Conservation (phyloP, 2,797 vertebrate species). For the Pseudochaenichthys georgianus region DNA sequence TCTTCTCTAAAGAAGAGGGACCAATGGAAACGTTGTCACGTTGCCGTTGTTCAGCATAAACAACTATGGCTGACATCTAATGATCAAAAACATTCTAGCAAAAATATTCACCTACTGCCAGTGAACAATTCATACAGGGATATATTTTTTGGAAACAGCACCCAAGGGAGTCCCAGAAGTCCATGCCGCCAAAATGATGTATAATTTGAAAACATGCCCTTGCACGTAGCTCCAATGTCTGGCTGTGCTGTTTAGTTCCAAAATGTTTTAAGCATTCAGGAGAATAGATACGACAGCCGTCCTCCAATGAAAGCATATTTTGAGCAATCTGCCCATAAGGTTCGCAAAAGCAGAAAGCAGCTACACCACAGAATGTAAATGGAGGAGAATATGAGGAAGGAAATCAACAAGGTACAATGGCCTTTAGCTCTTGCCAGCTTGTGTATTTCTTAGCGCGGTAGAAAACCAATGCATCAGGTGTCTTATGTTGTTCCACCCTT, state of each 20-base stretch:
- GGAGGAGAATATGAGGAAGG: constrained; percentile 3
- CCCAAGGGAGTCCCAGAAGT: neutral
- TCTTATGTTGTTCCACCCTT: constrained; percentile 8
- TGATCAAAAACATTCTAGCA: neutral
- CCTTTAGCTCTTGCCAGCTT: neutral
- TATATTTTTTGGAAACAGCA: neutral
- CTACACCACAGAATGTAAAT: constrained; percentile 12
- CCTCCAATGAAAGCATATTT: constrained; percentile 20
- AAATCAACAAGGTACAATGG: constrained; percentile 9
- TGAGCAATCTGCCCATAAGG: neutral
- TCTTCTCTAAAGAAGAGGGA: no score
- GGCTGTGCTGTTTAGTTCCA: constrained; percentile 4
- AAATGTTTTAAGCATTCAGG: constrained; percentile 7
- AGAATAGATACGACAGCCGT: neutral
- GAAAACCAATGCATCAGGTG: constrained; percentile 23
- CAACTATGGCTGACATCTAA: neutral
- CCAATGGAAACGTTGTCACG: no score
- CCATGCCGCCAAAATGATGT: neutral
- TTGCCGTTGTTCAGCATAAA: no score
- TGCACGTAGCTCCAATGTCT: neutral
- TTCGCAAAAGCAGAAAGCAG: neutral
- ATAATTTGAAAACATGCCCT: neutral
- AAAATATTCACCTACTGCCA: neutral
- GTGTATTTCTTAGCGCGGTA: neutral
- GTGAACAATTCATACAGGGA: neutral